phyloP scores from a whole-genome alignment of 2,797 vertebrate species.

The Crenuchus spilurus region DNA sequence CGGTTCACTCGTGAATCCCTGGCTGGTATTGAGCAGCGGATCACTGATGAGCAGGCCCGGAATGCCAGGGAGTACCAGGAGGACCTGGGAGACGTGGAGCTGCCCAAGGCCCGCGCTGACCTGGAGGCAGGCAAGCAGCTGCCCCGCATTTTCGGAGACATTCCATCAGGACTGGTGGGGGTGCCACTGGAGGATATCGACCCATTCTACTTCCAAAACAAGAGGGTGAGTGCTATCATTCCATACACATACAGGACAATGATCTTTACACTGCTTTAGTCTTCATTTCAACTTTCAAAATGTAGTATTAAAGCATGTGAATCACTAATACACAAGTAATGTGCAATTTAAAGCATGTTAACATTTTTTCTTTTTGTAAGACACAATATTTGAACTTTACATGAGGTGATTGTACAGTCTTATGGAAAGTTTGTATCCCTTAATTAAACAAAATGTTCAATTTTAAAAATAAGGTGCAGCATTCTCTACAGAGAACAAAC shows the following conservation, averaged over 20 bases:
- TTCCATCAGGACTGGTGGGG: conserved; percentile 90
- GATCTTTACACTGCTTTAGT: not conserved
- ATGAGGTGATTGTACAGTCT: no score
- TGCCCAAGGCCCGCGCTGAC: conserved; percentile 83
- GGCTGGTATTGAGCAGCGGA: conserved; percentile 94
- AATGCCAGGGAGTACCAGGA: conserved; percentile 83
- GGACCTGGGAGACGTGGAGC: conserved; percentile 84
- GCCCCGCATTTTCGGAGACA: conserved; percentile 91
- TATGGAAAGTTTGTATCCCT: no score
- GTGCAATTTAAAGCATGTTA: no score
- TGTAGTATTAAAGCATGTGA: no score
- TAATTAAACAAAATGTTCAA: no score
- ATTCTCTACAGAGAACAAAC: no score
- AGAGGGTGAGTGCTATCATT: conserved; percentile 81
- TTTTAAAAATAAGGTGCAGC: no score
- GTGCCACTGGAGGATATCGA: conserved; percentile 96
- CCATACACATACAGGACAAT: not conserved
- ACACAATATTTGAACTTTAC: no score
- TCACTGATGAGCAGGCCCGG: conserved; percentile 83
- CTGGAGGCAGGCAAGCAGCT: conserved; percentile 96
- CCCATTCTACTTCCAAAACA: conserved; percentile 88
- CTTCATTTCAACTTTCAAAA: no score
- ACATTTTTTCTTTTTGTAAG: no score
- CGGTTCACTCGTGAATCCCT: conserved; percentile 97
- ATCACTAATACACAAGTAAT: no score